Conservation (phyloP, 1,140 invertebrate genomes). For the Anthonomus grandis region DNA sequence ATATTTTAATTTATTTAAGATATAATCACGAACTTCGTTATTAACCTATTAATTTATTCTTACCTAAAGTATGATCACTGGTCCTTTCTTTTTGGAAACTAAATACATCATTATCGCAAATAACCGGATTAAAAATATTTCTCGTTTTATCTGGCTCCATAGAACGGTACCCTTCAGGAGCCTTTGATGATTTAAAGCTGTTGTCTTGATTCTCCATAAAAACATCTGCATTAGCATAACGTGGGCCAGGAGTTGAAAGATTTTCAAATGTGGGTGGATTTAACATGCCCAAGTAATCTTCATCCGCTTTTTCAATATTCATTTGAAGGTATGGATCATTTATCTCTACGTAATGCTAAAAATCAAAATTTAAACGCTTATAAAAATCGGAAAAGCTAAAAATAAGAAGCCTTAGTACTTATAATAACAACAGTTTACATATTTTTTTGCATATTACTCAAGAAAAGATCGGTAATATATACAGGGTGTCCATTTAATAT, state of each 20-base stretch:
- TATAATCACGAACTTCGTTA: no score
- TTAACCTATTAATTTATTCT: not conserved
- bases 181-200: not conserved
- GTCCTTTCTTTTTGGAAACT: slow-evolving; percentile 1
- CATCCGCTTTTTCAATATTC: slow-evolving; percentile 57
- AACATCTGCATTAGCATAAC: slow-evolving; percentile 53
- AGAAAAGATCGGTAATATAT: no score
- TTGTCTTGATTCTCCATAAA: not conserved
- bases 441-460: no score
- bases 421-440: no score
- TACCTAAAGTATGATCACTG: not conserved
- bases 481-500: no score
- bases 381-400: not conserved
- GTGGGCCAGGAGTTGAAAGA: slow-evolving; percentile 54
- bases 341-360: slow-evolving; percentile 79
- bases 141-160: slow-evolving; percentile 49
- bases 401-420: no score
- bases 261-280: slow-evolving; percentile 65
- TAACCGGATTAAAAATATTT: slow-evolving; percentile 50
- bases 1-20: no score
- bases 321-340: slow-evolving; percentile 73
- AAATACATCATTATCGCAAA: slow-evolving; percentile 13
- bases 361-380: slow-evolving; percentile 29
- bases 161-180: slow-evolving; percentile 44
- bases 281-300: slow-evolving; percentile 74